Evolutionary conservation across 2,888 invertebrate genomes (phyloP).

Genomic region (Drosophila tanythrix): DNA sequence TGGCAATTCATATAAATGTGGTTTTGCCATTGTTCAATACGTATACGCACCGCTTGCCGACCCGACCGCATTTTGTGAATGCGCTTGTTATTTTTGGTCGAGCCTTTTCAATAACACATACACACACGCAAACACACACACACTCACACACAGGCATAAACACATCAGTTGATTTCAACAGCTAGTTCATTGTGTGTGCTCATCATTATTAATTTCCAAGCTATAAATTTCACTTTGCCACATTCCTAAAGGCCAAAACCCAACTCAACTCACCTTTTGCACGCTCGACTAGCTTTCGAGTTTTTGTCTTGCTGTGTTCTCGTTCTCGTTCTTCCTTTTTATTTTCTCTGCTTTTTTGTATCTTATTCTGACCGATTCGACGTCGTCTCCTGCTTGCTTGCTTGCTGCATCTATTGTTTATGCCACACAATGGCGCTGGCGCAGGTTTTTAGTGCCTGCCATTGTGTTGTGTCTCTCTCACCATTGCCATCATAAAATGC

Average conservation of each 20-base stretch:
- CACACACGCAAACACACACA: slow-evolving; percentile 15
- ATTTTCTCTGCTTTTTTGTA: slow-evolving; percentile 37
- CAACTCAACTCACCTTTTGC: slow-evolving; percentile 65
- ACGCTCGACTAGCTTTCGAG: slow-evolving; percentile 63
- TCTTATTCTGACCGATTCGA: slow-evolving; percentile 65
- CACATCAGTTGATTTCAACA: slow-evolving; percentile 57
- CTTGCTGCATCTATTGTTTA: slow-evolving; percentile 74
- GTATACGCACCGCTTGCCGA: slow-evolving; percentile 51
- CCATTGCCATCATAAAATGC: slow-evolving; percentile 71
- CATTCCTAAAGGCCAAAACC: slow-evolving; percentile 70
- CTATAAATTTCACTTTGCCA: slow-evolving; percentile 78
- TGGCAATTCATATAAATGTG: slow-evolving; percentile 35
- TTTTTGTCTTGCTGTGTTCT: slow-evolving; percentile 26
- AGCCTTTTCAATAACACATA: slow-evolving; percentile 29
- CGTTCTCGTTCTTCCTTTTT: slow-evolving; percentile 2
- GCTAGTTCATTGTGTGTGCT: slow-evolving; percentile 71
- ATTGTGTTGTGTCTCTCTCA: slow-evolving; percentile 49
- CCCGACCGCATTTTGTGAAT: slow-evolving; percentile 34
- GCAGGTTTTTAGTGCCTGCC: slow-evolving; percentile 74
- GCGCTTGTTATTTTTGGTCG: slow-evolving; percentile 55
- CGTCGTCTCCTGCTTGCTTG: slow-evolving; percentile 41
- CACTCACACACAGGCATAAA: slow-evolving; percentile 18
- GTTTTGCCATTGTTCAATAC: slow-evolving; percentile 35
- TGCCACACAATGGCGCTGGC: slow-evolving; percentile 72
- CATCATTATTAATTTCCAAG: slow-evolving; percentile 79